Base-by-base conservation (phyloP, 2,113 vertebrate genomes). In the Camelus dromedarius region DNA sequence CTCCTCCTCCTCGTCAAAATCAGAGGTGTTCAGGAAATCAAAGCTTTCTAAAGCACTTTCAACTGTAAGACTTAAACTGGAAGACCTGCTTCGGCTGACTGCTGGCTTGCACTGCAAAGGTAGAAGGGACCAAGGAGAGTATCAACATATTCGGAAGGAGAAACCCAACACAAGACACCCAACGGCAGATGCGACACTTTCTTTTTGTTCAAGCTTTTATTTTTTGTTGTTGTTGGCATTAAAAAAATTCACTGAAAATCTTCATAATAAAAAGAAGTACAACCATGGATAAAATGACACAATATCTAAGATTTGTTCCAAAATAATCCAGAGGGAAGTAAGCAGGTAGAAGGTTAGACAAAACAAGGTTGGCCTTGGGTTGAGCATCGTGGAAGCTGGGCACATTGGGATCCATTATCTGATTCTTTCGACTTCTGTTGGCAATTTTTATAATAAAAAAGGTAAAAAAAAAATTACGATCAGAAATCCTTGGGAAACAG, bases 11-110 rank as follows among this genome's bases (percentile, higher is more conserved):
- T 99, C 99, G 66, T 99, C 99, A 96, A 99, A 99, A 98, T 99
- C 99, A 73, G 99, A 99, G 91, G 99, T 99, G 99, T 99, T 99
- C 98, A 99, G 99, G 99, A 99, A 99, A 98, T 99, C 99, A 84
- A 99, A 99, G 98, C 99, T 99, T 98, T 99, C 99, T 98, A 99
- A 98, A 94, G 99, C 99, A 81, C 99, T 99, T 98, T 99, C 99
- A 98, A 99, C 99, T 4, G 99, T 99, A 98, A 99, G 99, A 97
- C 99, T 99, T 97, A 99, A 98, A 98, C 99, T 99, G 97, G 99
- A 99, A 26, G 99, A 99, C 84, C 99, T 98, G 98, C 99, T 99
- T 98, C 98, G 99, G 98, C 99, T 99, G 96, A 98, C 99, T 54
- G 99, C 98, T 56, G 99, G 99, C 97, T 99, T 99, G 98, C 99